phyloP scores from a whole-genome alignment of 1,140 invertebrate species.

The Brachionus angularis region DNA sequence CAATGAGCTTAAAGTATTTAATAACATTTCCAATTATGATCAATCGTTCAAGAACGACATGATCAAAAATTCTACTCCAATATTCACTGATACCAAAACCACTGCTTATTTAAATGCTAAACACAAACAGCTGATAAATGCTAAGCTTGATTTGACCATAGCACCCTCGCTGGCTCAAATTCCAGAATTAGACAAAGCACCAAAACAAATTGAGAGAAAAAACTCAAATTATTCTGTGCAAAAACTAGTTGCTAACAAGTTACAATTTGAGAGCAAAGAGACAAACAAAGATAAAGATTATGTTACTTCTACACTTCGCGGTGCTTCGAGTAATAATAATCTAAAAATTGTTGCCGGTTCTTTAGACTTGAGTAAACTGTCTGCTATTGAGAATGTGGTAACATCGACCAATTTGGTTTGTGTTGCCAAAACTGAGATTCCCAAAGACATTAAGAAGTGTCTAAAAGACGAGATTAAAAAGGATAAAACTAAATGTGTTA shows the following conservation, averaged over 20 bases:
- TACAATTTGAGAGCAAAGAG: too few relatives aligned
- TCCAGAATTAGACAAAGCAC: neutral
- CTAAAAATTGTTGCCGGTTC: neutral
- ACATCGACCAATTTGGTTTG: constrained; percentile 15
- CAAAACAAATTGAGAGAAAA: constrained; percentile 4
- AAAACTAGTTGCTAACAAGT: too few relatives aligned
- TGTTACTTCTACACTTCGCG: constrained; percentile 19
- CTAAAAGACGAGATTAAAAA: constrained; percentile 24
- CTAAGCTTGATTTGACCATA: constrained; percentile 28
- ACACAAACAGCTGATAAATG: constrained; percentile 12
- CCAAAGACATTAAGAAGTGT: constrained; percentile 2
- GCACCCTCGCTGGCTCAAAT: neutral
- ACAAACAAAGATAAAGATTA: neutral
- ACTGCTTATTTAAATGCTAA: constrained; percentile 16
- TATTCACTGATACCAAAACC: constrained; percentile 3
- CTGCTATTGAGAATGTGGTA: constrained; percentile 28
- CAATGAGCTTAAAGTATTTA: constrained; percentile 39
- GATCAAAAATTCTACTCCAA: constrained; percentile 39
- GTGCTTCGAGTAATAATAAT: constrained; percentile 19
- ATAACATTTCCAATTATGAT: neutral
- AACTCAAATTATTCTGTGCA: neutral
- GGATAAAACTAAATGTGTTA: constrained; percentile 28
- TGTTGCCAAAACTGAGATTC: constrained; percentile 19
- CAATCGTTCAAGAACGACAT: neutral
- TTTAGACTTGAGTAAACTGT: constrained; percentile 30